A percentile compares a stretch with the other conserved stretches of the same genome.
phyloP scores from a whole-genome alignment of 2,113 vertebrate species.

The Nothocercus julius region DNA sequence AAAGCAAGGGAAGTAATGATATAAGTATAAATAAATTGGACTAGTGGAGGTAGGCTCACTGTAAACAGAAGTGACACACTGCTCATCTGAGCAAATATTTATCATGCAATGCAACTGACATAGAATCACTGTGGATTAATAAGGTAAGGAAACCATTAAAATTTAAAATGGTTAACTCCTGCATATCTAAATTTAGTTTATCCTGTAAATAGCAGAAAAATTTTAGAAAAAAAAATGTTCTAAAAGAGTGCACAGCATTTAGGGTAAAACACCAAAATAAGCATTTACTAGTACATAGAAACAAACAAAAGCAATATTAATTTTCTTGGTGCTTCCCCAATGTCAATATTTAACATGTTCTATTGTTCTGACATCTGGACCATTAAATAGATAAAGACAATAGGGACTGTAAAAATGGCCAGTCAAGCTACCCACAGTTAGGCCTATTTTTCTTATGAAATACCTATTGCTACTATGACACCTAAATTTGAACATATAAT shows the following conservation, averaged over 20 bases:
- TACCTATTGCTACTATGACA: constrained; percentile 6
- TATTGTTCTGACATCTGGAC: constrained; percentile 69
- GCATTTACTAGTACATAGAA: constrained; percentile 9
- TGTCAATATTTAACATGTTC: constrained; percentile 68
- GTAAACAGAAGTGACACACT: not conserved
- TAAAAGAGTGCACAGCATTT: not conserved
- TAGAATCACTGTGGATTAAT: not conserved
- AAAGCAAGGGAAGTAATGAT: not conserved
- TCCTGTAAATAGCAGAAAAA: not conserved
- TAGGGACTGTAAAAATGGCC: constrained; percentile 27
- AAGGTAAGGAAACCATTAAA: constrained; percentile 7
- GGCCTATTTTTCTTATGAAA: constrained; percentile 17
- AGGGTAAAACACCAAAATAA: not conserved
- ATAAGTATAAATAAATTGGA: constrained; percentile 25
- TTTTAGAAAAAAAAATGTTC: not conserved
- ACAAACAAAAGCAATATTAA: constrained; percentile 62
- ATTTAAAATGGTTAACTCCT: not conserved
- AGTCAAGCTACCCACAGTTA: constrained; percentile 33
- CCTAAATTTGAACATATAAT: constrained; percentile 23
- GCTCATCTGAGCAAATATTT: constrained; percentile 74
- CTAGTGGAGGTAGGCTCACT: not conserved
- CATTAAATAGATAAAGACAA: constrained; percentile 64
- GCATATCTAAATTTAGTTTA: not conserved
- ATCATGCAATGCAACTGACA: not conserved
- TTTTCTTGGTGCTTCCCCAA: constrained; percentile 49